Conservation (phyloP, 2,113 vertebrate species). For the Platysternon megacephalum region DNA sequence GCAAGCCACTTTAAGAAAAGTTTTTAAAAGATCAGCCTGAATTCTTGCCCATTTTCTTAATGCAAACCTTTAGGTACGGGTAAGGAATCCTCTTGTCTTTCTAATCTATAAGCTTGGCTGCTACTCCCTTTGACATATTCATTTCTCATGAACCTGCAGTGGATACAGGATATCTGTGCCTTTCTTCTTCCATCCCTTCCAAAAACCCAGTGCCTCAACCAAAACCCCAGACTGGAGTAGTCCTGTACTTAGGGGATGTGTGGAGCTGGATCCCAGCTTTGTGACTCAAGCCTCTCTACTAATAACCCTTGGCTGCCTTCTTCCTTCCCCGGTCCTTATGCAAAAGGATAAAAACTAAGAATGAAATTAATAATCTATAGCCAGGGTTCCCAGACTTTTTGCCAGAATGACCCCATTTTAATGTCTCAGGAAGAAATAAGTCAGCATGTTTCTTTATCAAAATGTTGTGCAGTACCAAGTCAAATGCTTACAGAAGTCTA, state of each 20-base stretch:
- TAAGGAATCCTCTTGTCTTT: background rate
- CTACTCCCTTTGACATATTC: background rate
- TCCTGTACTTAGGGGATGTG: background rate
- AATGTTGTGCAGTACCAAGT: no score
- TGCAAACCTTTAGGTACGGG: background rate
- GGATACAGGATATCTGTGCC: background rate
- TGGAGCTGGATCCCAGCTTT: background rate
- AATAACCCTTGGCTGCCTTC: background rate
- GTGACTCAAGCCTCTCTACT: background rate
- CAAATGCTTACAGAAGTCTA: background rate
- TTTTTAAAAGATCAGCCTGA: background rate
- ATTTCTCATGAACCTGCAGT: background rate
- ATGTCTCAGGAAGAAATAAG: no score
- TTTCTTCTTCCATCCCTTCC: background rate
- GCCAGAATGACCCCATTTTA: no score
- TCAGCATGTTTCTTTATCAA: no score
- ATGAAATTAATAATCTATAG: no score
- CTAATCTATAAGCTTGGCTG: background rate
- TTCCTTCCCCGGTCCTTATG: background rate
- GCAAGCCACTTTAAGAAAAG: background rate
- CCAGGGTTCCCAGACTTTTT: no score
- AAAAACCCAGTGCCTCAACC: background rate
- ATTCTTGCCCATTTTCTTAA: rapidly evolving
- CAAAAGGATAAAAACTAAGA: background rate
- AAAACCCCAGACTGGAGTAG: background rate